Evolutionary conservation across 2,888 invertebrate genomes (phyloP).

Genomic region (Pterostichus niger): DNA sequence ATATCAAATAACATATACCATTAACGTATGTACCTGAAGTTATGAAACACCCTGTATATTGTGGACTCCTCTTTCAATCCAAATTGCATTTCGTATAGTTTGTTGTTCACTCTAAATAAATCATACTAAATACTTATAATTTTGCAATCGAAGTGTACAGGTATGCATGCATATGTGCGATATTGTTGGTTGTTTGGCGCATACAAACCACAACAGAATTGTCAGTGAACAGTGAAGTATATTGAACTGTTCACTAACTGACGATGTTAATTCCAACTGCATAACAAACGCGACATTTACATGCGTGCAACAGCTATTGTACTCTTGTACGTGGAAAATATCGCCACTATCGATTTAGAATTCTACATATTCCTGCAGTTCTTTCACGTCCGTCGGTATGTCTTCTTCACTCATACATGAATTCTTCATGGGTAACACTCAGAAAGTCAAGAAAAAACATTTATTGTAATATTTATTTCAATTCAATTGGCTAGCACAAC

Average conservation of each 20-base stretch:
- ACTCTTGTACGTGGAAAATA: neutral
- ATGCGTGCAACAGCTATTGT: slow-evolving; percentile 13
- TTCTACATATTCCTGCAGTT: slow-evolving; percentile 22
- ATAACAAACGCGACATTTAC: slow-evolving; percentile 33
- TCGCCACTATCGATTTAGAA: slow-evolving; percentile 8
- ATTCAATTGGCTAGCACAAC: too few species aligned
- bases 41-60: too few species aligned
- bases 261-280: slow-evolving; percentile 37
- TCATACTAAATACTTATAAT: too few species aligned
- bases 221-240: neutral
- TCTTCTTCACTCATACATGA: slow-evolving; percentile 13
- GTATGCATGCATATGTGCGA: neutral
- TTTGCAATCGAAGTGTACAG: too few species aligned
- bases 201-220: slow-evolving; percentile 23
- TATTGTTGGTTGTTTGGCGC: neutral
- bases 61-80: too few species aligned
- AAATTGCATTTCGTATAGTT: too few species aligned
- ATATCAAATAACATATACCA: too few species aligned
- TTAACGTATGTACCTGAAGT: too few species aligned
- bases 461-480: too few species aligned
- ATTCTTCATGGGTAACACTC: neutral
- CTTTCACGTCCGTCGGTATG: slow-evolving; percentile 3
- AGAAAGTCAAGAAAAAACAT: too few species aligned
- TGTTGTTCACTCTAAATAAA: too few species aligned
- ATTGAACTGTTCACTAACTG: slow-evolving; percentile 11